Conservation (phyloP, 2,113 vertebrate species). For the Tachysurus vachellii region DNA sequence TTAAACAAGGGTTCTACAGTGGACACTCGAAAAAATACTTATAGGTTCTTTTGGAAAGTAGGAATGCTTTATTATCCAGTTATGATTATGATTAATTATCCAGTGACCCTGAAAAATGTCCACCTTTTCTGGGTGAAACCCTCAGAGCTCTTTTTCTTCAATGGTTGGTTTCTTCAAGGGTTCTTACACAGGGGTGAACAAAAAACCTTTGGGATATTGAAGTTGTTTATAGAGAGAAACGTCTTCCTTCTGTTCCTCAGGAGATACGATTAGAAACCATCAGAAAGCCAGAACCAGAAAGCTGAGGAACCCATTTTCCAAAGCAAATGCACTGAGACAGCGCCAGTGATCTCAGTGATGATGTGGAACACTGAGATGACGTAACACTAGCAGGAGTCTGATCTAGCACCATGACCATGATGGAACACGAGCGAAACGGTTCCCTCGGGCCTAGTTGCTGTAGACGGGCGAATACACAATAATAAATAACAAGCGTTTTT, state of each 20-base stretch:
- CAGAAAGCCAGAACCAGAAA: not conserved
- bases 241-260: not conserved
- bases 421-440: conserved; percentile 18
- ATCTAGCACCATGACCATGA: not conserved
- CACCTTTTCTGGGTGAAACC: too few species aligned
- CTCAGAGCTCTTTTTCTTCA: not conserved
- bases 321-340: too few species aligned
- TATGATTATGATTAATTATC: too few species aligned
- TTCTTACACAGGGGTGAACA: not conserved
- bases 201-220: not conserved
- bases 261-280: not conserved
- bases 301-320: not conserved
- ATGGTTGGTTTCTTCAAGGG: not conserved
- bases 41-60: not conserved
- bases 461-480: conserved; percentile 29
- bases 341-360: not conserved
- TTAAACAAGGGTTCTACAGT: not conserved
- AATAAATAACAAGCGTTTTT: conserved; percentile 41
- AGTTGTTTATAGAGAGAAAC: not conserved
- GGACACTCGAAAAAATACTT: too few species aligned
- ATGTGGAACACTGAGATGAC: conserved; percentile 22
- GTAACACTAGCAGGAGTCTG: conserved; percentile 17
- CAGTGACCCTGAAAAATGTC: too few species aligned
- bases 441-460: not conserved
- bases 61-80: not conserved